phyloP scores from a whole-genome alignment of 2,113 vertebrate genomes.

The Tachysurus fulvidraco region DNA sequence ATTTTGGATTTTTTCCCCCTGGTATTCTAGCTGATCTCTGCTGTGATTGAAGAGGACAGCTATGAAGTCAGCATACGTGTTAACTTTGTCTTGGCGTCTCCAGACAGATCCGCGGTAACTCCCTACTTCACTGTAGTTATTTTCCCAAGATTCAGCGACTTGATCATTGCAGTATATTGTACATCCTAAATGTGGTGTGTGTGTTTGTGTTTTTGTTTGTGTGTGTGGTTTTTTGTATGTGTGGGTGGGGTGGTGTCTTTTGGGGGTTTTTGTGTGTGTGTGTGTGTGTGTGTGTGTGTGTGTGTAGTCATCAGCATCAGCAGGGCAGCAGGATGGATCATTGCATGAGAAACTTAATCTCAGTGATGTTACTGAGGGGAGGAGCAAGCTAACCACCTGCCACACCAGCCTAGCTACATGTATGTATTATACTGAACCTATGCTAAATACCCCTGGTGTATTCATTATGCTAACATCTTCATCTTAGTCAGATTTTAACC shows the following conservation, averaged over 20 bases:
- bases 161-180: neutral
- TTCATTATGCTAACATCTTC: neutral
- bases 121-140: neutral
- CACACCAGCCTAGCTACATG: slow-evolving; percentile 65
- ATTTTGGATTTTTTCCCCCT: neutral
- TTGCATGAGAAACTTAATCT: slow-evolving; percentile 57
- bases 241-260: too few relatives aligned
- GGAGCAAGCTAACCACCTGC: slow-evolving; percentile 56
- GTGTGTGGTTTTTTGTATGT: too few relatives aligned
- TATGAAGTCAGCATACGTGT: slow-evolving; percentile 82
- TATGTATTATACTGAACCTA: neutral
- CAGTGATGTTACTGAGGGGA: slow-evolving; percentile 63
- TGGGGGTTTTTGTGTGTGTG: neutral
- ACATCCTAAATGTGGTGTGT: neutral
- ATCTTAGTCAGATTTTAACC: too few relatives aligned
- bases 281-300: neutral
- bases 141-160: neutral
- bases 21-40: slow-evolving; percentile 79
- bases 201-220: too few relatives aligned
- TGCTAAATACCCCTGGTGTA: neutral
- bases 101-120: slow-evolving; percentile 47
- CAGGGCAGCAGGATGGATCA: slow-evolving; percentile 58
- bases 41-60: slow-evolving; percentile 79
- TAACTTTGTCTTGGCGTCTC: slow-evolving; percentile 76
- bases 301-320: slow-evolving; percentile 62